A percentile compares a stretch with the other conserved stretches of the same genome.
These are phyloP conservation scores for Ernsta delagoae DNA, from an alignment of 2,888 invertebrate species.

Conservation along the genomic window DNA sequence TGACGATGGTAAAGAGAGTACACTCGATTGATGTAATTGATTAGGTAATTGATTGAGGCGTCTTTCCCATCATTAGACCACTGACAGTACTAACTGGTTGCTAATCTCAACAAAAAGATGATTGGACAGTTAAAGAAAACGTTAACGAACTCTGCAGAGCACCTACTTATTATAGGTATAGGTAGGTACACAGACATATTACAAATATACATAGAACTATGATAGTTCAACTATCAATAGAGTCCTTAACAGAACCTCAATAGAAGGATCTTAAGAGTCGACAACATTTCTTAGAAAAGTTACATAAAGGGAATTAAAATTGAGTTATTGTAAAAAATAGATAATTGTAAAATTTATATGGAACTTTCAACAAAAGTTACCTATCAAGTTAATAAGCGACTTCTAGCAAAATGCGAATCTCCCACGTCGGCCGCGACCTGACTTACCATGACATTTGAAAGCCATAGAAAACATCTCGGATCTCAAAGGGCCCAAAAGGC, in stretches of 20 bases:
- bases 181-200: no score
- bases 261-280: no score
- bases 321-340: no score
- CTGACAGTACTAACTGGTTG: conserved; percentile 5
- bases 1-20: neutral
- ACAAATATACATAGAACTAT: no score
- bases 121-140: conserved; percentile 27
- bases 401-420: conserved; percentile 63
- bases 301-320: no score
- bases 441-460: conserved; percentile 74
- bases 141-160: conserved; percentile 25
- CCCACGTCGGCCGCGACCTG: conserved; percentile 62
- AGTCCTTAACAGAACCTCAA: no score
- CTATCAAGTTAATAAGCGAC: no score
- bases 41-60: conserved; percentile 23
- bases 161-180: neutral
- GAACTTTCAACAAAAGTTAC: neutral
- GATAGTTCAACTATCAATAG: no score
- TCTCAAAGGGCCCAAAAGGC: conserved; percentile 32
- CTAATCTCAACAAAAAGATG: conserved; percentile 27
- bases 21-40: conserved; percentile 51
- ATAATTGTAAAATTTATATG: no score
- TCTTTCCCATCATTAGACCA: conserved; percentile 16
- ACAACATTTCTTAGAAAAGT: no score
- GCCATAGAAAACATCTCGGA: conserved; percentile 54